Percentiles rank a stretch among this genome's conserved stretches.
phyloP scores from a whole-genome alignment of 2,113 vertebrate genomes.

The Nycticebus coucang region DNA sequence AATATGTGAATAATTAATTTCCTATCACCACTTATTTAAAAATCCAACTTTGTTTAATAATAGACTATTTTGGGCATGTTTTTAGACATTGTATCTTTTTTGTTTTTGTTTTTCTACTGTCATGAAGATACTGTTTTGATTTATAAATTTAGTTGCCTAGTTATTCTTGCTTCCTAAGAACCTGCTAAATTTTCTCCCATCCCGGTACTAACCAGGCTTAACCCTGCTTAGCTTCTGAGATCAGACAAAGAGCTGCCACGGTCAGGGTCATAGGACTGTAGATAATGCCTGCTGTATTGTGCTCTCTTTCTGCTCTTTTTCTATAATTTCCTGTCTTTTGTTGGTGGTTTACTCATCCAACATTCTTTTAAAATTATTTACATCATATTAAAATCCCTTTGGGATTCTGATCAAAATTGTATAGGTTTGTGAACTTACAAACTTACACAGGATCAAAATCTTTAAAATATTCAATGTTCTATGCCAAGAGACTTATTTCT shows the following conservation, averaged over 20 bases:
- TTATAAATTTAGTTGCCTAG: background rate
- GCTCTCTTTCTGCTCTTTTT: background rate
- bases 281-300: background rate
- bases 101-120: background rate
- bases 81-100: background rate
- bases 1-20: background rate
- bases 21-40: background rate
- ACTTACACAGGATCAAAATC: background rate
- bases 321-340: background rate
- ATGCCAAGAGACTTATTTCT: background rate
- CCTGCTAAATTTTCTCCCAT: no score
- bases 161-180: background rate
- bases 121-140: background rate
- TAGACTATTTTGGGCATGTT: background rate
- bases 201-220: no score
- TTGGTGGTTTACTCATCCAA: background rate
- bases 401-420: background rate
- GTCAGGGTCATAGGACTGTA: no score
- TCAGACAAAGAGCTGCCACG: no score
- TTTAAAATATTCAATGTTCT: background rate
- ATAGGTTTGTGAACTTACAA: background rate
- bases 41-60: background rate
- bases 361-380: background rate
- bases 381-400: background rate
- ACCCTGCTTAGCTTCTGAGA: no score